Percentiles rank a stretch among this genome's conserved stretches.
Conservation (phyloP, 2,797 vertebrate genomes). For the Erpetoichthys calabaricus region DNA sequence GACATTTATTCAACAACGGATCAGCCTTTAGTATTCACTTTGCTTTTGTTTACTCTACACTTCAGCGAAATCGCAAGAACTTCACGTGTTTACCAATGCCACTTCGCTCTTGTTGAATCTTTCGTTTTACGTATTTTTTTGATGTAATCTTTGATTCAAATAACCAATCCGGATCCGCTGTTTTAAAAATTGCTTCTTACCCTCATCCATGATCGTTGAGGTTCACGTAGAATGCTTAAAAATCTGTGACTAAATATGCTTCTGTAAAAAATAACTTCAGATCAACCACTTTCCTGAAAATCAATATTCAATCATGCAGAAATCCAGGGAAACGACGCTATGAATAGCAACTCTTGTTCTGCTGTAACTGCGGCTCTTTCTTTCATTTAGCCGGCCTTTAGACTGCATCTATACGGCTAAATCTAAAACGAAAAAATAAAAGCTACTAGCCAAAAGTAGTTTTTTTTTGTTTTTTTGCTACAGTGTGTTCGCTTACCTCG, state of each 20-base stretch:
- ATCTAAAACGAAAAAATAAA: background rate
- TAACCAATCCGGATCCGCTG: too few species aligned
- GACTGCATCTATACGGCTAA: slow-evolving; percentile 10
- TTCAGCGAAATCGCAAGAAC: too few species aligned
- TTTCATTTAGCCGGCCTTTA: slow-evolving; percentile 12
- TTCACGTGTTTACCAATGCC: too few species aligned
- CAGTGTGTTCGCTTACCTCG: too few species aligned
- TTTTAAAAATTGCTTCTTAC: slow-evolving; percentile 10
- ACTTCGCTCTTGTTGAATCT: background rate
- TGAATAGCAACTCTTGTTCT: slow-evolving; percentile 15
- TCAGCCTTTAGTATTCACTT: too few species aligned
- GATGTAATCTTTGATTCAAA: background rate
- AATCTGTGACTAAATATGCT: background rate
- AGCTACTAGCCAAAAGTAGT: too few species aligned
- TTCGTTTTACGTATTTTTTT: slow-evolving; percentile 1
- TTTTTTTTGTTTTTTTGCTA: too few species aligned
- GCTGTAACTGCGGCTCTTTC: slow-evolving; percentile 16
- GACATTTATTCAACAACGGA: too few species aligned
- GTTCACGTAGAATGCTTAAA: background rate
- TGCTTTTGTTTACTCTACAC: too few species aligned
- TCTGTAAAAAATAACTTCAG: background rate
- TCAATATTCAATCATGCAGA: background rate
- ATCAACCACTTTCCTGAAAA: background rate
- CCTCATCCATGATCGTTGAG: slow-evolving; percentile 13
- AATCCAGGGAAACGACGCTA: slow-evolving; percentile 5